Conservation (phyloP, 2,113 vertebrate genomes). For the Phaethornis superciliosus region DNA sequence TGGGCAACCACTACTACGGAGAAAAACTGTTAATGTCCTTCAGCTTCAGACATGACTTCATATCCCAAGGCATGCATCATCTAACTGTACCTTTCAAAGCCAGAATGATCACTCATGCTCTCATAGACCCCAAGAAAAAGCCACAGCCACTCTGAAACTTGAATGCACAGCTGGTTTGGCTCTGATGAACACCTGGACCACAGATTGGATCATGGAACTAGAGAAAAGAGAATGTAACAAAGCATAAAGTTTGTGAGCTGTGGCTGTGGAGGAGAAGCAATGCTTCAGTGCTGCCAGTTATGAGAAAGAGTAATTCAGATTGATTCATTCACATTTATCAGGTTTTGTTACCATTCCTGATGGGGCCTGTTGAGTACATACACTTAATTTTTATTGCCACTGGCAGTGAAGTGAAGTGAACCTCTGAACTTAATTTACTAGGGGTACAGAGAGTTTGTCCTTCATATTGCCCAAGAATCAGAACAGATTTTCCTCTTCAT, state of each 20-base stretch:
- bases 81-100: constrained; percentile 23
- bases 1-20: constrained; percentile 57
- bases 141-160: not conserved
- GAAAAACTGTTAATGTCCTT: constrained; percentile 64
- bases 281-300: not conserved
- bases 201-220: not conserved
- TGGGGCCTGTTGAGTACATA: not conserved
- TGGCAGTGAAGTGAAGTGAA: not conserved
- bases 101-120: not conserved
- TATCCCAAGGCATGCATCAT: constrained; percentile 15
- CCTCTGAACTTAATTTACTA: not conserved
- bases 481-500: not conserved
- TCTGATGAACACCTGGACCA: not conserved
- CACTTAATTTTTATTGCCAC: not conserved
- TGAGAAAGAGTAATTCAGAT: not conserved
- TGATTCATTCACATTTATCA: not conserved
- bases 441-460: not conserved
- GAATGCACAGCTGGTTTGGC: not conserved
- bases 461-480: not conserved
- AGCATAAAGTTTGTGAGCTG: not conserved
- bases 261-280: not conserved
- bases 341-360: not conserved
- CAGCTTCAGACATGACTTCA: constrained; percentile 74
- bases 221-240: not conserved
- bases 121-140: not conserved